Base-by-base conservation (phyloP, 92 coral and sea anemone genomes). In the Pocillopora grandis region DNA sequence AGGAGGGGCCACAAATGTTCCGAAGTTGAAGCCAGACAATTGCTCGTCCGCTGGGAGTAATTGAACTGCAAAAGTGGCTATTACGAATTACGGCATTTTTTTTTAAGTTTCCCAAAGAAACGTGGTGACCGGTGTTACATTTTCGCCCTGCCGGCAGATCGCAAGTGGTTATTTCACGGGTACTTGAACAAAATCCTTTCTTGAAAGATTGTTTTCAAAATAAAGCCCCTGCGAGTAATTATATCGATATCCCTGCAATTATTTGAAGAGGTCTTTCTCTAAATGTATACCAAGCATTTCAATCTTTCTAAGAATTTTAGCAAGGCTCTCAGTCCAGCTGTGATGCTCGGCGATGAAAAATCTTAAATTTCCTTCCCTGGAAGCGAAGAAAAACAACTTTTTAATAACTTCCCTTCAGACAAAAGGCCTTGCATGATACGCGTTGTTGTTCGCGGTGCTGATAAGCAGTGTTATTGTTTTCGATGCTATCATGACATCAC, bases 111-210 rank as follows among this genome's bases (percentile, higher is more conserved):
- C 7, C 37, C 27, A 17, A 59, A 19, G 21, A 74, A 56, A 57
- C 61, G 10, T 52, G 62, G 63, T 17, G 63, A 21, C 17, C 59
- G 76, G 31, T 36, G 58, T 16, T 18, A 65, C 36, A 2, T 71
- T 33, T 5, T 73, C 72, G 21, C 42, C 71, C 55, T 56, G 18
- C 37, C 71, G 3, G 58, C 17, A 18, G 71, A 52, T 1, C 55
- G 62, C 71, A 49, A 83, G 86, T 73, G 72, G 80, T 74, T 27
- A 62, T 83, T 73, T 48, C 64, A 62, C 71, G 71, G 62, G 16
- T 48, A 73, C 86, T 83, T 83, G 66, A 81, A 83, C 86, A 65
- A 62, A 83, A 83, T 83, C 86, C 61, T 36, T 10, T 74, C 71
- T 52, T 75, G 72, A 72, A 65, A 79, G 83, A 79, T 79, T 79